Evolutionary conservation across 2,797 vertebrate species (phyloP), one percentile per base, ranked within the genome.

Genomic region (Silurus lanzhouensis): DNA sequence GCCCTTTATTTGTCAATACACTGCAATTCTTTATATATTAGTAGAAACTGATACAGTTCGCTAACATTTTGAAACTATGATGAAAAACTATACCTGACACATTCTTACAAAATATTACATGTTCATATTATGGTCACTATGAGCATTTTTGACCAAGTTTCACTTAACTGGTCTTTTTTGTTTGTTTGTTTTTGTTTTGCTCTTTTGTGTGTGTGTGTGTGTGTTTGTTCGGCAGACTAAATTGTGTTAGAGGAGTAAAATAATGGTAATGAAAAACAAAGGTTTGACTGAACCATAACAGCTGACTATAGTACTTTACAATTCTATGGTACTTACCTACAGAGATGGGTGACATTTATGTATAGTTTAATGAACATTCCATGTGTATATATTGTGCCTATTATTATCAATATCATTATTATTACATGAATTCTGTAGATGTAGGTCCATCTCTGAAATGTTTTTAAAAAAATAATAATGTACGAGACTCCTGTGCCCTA

Each of bases 381-480:
- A 31, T 15, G 2, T 14, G 6, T 44, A 5, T 2, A 17, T 68
- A 31, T 68, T 68, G 19, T 70, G 3, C 9, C 46, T 48, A 46
- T 71, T 46, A 22, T 38, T 22, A 71, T 71, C 2, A 46, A 31
- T 38, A 71, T 46, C 4, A 20, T 70, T 52, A n/a, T 52, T 52
- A 25, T 52, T 52, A 15, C 2, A 3, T 13, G 9, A 74, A 74
- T 8, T 55, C 6, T 27, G 48, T 55, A 75, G 22, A n/a, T 52
- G 46, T 22, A 46, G 44, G 20, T 31, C 9, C 44, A 66, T 31
- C 44, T 67, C 22, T 81, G 48, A 81, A 67, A 12, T 38, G 64
- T 77, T 77, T 77, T 77, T 4, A 38, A 38, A 66, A 82, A 58
- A 66, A 12, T 25, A 38, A 80, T 46, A 46, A 48, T 79, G 58